phyloP scores from a whole-genome alignment of 1,140 invertebrate genomes.

The Globodera rostochiensis region DNA sequence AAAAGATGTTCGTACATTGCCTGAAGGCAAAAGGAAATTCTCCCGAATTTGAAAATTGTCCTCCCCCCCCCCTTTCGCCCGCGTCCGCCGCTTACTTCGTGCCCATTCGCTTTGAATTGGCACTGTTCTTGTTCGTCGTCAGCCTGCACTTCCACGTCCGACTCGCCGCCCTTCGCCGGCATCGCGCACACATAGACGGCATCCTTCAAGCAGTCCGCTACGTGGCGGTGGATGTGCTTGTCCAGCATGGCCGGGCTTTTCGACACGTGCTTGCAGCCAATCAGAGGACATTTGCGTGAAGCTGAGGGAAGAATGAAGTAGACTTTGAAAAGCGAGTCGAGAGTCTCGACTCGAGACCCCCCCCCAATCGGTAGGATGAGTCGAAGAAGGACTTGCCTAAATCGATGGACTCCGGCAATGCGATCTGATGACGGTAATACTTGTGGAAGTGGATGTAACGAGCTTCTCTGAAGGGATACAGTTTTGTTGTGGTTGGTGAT shows the following conservation, averaged over 20 bases:
- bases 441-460: constrained; percentile 66
- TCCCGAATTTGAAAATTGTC: not conserved
- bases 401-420: constrained; percentile 61
- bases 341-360: too few species aligned
- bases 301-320: constrained; percentile 38
- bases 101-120: not conserved
- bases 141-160: constrained; percentile 4
- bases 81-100: not conserved
- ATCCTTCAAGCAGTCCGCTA: constrained; percentile 52
- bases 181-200: constrained; percentile 36
- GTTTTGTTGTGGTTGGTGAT: not conserved
- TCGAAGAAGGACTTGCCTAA: constrained; percentile 43
- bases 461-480: constrained; percentile 35
- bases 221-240: constrained; percentile 59
- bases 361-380: not conserved
- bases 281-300: constrained; percentile 62
- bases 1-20: constrained; percentile 38
- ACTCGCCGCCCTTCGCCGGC: constrained; percentile 14
- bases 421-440: constrained; percentile 63
- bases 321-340: not conserved
- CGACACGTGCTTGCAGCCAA: constrained; percentile 60
- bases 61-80: not conserved
- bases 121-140: constrained; percentile 4
- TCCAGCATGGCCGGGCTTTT: constrained; percentile 64
- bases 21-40: constrained; percentile 4